Base-by-base conservation (phyloP, 1,140 invertebrate genomes). In the Pachyrhynchus sulphureomaculatus region DNA sequence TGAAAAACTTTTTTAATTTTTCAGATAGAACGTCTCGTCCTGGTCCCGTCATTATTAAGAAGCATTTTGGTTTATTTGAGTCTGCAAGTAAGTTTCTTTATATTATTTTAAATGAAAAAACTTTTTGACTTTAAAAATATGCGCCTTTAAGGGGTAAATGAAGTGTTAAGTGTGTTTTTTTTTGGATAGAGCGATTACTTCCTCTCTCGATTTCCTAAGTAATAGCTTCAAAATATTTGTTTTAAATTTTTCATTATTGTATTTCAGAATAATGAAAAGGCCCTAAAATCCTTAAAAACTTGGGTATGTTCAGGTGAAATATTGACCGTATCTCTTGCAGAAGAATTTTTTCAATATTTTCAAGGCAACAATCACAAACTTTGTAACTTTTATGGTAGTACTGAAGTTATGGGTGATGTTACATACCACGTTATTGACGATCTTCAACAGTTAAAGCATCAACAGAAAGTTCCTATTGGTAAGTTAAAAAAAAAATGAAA, bases 361-460 rank as follows among this genome's bases (percentile, higher is more conserved):
- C 69, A 77, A 3, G 77, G 80, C 53, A 75, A 79, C 49, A 77
- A 80, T 2, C 84, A 86, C 56, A 78, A 81, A 12, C 72, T 94
- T 6, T 90, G 87, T 42, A 95, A 95, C 71, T 93, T 93, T 72
- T 95, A 94, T 67, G 92, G 92, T 0, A 93, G 91, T 62, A 94
- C 92, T 0, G 92, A 95, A 76, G 84, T 91, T 9, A 90, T 90
- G 88, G 89, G 87, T 0, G 90, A 92, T 70, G 88, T 92, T 2
- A 90, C 88, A 0, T 90, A 82, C 67, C 82, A 86, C 48, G 66
- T 81, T 1, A 76, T 88, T 9, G 72, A 62, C 1, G 72, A 71
- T 6, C 13, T 55, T 18, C 75, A 79, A 1, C 85, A 93, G 58
- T 68, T 91, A 23, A 77, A 84, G 21, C 67, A 80, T 29, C 78